Base-by-base conservation (phyloP, 2,888 invertebrate species). In the Andrena bicolor region DNA sequence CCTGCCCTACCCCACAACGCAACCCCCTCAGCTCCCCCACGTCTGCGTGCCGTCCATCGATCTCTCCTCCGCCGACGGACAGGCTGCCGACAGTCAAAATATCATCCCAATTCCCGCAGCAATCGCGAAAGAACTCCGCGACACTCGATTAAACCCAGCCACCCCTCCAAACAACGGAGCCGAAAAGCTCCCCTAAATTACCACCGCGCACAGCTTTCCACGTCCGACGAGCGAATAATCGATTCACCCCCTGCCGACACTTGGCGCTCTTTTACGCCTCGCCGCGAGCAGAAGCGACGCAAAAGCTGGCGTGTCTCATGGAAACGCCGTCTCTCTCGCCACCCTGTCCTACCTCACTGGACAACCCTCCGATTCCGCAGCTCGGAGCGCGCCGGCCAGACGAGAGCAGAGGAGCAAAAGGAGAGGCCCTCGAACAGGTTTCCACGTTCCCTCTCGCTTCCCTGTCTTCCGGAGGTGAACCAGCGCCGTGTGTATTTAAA, bases 1-100 rank as follows among this genome's bases (percentile, higher is more conserved):
- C 88, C 90, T 91, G 91, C 86, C 91, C 91, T 92, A 91, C 92
- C 91, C 90, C 91, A 92, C 92, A 86, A 81, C 86, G 75, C 86
- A 63, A 86, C 80, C 80, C 69, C 53, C 49, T 30, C 16, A 16
- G 26, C 65, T 58, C 66, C 71, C 76, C 77, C 41, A 66, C 77
- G 77, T 83, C 81, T 79, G 83, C 83, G 71, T 83, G 49, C 65
- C 70, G 66, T 26, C 77, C 86, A 88, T 88, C 88, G 88, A 87
- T 88, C 86, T 80, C 61, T 30, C 61, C 56, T 48, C 35, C 53
- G 74, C 86, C 84, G 58, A 84, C 63, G 48, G 58, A 53, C 30
- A 32, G 35, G 7, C 68, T 16, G 41, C 68, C 26, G 69, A 82
- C 76, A 74, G 75, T 66, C 84, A 58, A 86, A 86, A 86, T 85